Percentiles rank a stretch among this genome's conserved stretches.
Conservation (phyloP, 2,888 invertebrate genomes). For the Xanthia togata region DNA sequence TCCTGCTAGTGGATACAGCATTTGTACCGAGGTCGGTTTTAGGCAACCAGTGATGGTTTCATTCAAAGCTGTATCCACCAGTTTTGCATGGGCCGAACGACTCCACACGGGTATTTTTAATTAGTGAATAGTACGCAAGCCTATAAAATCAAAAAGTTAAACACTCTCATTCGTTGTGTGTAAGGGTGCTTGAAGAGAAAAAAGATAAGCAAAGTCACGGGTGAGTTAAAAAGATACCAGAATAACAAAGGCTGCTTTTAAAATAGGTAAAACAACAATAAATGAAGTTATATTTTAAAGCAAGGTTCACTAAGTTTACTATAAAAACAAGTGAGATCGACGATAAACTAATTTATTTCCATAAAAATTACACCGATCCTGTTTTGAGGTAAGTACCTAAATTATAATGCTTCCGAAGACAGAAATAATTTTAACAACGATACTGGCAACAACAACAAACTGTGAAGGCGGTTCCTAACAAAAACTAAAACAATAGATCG, state of each 20-base stretch:
- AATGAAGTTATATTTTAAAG: neutral
- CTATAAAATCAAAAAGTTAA: neutral
- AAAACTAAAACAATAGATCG: slow-evolving; percentile 45
- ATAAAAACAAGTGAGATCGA: neutral
- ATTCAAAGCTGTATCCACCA: too few relatives aligned
- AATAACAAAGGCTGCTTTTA: neutral
- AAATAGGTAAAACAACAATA: slow-evolving; percentile 8
- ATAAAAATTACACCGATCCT: neutral
- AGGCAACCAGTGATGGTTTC: too few relatives aligned
- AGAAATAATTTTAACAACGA: slow-evolving; percentile 10
- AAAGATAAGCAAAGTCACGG: neutral
- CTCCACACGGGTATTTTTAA: neutral
- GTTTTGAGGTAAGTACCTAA: neutral
- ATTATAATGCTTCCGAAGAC: slow-evolving; percentile 12
- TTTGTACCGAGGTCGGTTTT: too few relatives aligned
- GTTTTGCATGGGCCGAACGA: too few relatives aligned
- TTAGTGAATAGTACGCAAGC: neutral
- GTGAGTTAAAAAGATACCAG: neutral
- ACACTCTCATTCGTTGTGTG: neutral
- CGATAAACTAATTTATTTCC: neutral
- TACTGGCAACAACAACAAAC: slow-evolving; percentile 24
- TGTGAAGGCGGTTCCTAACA: slow-evolving; percentile 25
- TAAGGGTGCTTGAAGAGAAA: neutral
- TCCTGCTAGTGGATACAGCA: too few relatives aligned
- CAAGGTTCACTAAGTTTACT: neutral